A percentile compares a stretch with the other conserved stretches of the same genome.
These are phyloP conservation scores for Schlechtendalia chinensis DNA, from an alignment of 1,140 invertebrate genomes.

Conservation along the genomic window DNA sequence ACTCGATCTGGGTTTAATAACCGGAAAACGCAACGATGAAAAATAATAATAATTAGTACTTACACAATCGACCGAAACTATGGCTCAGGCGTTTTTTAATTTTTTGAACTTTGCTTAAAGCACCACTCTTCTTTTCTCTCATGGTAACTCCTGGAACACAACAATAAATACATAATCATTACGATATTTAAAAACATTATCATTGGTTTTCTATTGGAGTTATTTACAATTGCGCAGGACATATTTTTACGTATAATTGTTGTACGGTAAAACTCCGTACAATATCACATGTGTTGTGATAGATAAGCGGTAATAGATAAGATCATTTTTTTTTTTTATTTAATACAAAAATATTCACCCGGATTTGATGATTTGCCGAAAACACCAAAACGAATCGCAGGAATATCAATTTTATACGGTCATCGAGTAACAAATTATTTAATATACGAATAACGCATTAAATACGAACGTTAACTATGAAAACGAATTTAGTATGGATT, in stretches of 20 bases:
- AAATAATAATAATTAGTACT: slow-evolving; percentile 59
- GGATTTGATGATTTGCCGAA: neutral
- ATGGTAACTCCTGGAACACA: slow-evolving; percentile 72
- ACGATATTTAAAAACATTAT: neutral
- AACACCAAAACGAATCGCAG: neutral
- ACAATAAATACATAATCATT: neutral
- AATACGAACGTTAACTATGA: neutral
- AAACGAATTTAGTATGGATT: neutral
- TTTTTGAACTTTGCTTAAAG: slow-evolving; percentile 82
- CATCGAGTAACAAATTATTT: neutral
- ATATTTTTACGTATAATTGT: too few relatives aligned
- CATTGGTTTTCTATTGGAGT: too few relatives aligned
- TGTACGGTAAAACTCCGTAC: too few relatives aligned
- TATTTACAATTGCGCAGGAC: too few relatives aligned
- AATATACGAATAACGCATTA: neutral
- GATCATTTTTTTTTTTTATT: neutral
- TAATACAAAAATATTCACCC: slow-evolving; percentile 10
- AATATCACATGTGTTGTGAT: too few relatives aligned
- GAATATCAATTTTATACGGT: slow-evolving; percentile 17
- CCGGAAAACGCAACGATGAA: neutral
- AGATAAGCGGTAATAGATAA: too few relatives aligned
- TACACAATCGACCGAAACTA: slow-evolving; percentile 87
- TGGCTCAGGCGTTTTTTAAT: slow-evolving; percentile 86
- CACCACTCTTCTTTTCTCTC: slow-evolving; percentile 85
- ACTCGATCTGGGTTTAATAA: too few relatives aligned